Percentiles rank a stretch among this genome's conserved stretches.
Conservation (phyloP, 2,888 invertebrate genomes). For the Hecatera dysodea region DNA sequence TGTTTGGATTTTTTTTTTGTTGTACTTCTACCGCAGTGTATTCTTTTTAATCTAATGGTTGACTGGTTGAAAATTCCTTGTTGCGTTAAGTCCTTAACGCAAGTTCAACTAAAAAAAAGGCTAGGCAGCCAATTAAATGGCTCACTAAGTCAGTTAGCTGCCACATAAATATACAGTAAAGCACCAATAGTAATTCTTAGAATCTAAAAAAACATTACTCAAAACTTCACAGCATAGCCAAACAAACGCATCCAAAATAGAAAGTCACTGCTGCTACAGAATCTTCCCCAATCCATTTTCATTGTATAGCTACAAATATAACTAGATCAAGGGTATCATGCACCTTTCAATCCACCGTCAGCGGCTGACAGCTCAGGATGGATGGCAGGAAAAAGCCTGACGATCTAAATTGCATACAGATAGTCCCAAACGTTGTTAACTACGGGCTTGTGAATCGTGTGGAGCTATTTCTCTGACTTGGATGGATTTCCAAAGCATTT, state of each 20-base stretch:
- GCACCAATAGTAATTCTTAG: no score
- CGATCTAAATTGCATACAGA: conserved; percentile 49
- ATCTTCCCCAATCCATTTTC: conserved; percentile 6
- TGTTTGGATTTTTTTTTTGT: no score
- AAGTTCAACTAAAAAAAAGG: no score
- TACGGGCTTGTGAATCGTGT: not conserved
- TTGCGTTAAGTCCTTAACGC: no score
- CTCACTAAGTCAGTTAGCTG: no score
- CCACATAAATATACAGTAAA: no score
- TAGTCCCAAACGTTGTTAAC: conserved; percentile 48
- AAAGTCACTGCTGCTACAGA: not conserved
- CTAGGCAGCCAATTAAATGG: no score
- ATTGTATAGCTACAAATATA: conserved; percentile 28
- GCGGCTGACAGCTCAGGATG: conserved; percentile 38
- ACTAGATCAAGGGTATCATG: conserved; percentile 21
- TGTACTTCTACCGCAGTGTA: no score
- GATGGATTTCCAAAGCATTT: conserved; percentile 14
- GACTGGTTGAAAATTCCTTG: no score
- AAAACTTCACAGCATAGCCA: not conserved
- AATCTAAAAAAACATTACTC: not conserved
- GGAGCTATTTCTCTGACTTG: conserved; percentile 31
- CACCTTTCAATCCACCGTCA: conserved; percentile 43
- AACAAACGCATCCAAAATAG: not conserved
- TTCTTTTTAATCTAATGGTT: no score
- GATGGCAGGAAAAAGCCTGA: conserved; percentile 46